A percentile compares a stretch with the other conserved stretches of the same genome.
phyloP scores from a whole-genome alignment of 1,140 invertebrate species.

The Diorhabda carinulata region DNA sequence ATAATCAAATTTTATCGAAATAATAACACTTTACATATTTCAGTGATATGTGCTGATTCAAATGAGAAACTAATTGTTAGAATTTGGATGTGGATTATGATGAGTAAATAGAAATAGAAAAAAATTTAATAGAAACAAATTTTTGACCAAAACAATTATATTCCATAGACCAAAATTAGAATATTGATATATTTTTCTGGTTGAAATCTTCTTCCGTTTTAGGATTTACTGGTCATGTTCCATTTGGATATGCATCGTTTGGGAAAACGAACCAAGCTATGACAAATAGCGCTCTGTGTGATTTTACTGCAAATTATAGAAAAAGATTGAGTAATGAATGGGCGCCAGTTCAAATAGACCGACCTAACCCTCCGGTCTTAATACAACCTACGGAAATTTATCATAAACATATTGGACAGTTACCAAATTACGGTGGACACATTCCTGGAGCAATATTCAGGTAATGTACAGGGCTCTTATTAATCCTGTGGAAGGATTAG shows the following conservation, averaged over 20 bases:
- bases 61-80: too few species aligned
- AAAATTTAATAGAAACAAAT: too few species aligned
- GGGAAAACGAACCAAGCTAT: constrained; percentile 58
- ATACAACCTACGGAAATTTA: constrained; percentile 59
- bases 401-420: constrained; percentile 63
- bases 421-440: constrained; percentile 70
- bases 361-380: constrained; percentile 51
- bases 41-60: too few species aligned
- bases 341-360: constrained; percentile 58
- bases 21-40: too few species aligned
- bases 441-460: constrained; percentile 65
- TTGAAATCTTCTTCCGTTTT: not conserved
- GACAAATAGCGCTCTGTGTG: constrained; percentile 61
- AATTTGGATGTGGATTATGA: too few species aligned
- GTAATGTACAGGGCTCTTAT: constrained; percentile 39
- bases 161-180: constrained; percentile 1
- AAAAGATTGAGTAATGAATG: constrained; percentile 62
- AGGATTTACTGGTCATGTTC: constrained; percentile 65
- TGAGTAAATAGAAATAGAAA: too few species aligned
- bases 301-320: constrained; percentile 67
- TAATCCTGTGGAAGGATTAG: too few species aligned
- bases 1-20: too few species aligned
- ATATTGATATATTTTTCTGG: not conserved
- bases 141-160: not conserved
- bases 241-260: constrained; percentile 61